Percentiles rank a stretch among this genome's conserved stretches.
Conservation (phyloP, 1,140 invertebrate species). For the Drosophila kurseongensis region DNA sequence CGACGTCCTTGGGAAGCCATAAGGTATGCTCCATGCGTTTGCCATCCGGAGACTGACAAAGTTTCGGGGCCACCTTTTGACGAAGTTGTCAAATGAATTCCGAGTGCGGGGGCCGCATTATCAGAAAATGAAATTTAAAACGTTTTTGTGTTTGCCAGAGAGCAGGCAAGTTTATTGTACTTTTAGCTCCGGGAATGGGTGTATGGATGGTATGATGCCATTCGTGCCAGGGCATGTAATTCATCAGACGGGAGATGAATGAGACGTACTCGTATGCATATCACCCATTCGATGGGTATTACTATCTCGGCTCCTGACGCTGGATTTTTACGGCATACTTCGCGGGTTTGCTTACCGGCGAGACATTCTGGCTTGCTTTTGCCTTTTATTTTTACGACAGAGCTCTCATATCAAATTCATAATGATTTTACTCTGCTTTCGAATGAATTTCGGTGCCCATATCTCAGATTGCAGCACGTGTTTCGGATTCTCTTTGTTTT, state of each 20-base stretch:
- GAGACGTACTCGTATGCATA: constrained; percentile 14
- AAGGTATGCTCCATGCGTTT: constrained; percentile 23
- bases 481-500: neutral
- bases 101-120: constrained; percentile 49
- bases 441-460: neutral
- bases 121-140: constrained; percentile 79
- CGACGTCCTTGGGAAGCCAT: constrained; percentile 24
- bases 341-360: no score
- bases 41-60: constrained; percentile 32
- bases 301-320: constrained; percentile 13
- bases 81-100: constrained; percentile 71
- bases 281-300: constrained; percentile 3
- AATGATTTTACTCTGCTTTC: constrained; percentile 13
- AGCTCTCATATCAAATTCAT: constrained; percentile 25
- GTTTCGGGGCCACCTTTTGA: constrained; percentile 33
- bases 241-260: constrained; percentile 17
- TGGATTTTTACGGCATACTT: constrained; percentile 15
- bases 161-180: constrained; percentile 29
- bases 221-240: constrained; percentile 34
- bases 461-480: constrained; percentile 11
- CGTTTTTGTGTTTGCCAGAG: constrained; percentile 42
- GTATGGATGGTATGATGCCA: constrained; percentile 21
- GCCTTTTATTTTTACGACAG: neutral
- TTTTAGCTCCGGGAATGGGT: neutral
- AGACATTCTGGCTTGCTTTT: neutral